These are phyloP conservation scores for Hydrotaea diabolus DNA, from an alignment of 2,888 invertebrate species.

Conservation along the genomic window DNA sequence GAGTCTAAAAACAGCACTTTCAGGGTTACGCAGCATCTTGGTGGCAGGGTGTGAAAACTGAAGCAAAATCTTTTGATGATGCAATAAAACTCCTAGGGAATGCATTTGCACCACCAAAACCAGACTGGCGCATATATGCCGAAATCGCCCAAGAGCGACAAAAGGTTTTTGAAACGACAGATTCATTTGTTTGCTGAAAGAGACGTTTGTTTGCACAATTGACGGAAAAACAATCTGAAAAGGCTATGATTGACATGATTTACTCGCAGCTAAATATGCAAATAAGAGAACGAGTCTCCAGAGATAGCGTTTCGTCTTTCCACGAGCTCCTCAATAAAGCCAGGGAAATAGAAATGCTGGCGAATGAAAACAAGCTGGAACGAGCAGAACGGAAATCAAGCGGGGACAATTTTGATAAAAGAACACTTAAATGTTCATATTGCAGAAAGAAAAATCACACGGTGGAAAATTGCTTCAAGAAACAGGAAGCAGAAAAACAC, in stretches of 20 bases:
- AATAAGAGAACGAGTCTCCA: constrained; percentile 8
- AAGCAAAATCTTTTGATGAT: constrained; percentile 33
- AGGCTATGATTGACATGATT: constrained; percentile 36
- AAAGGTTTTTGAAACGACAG: constrained; percentile 41
- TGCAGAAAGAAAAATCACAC: constrained; percentile 11
- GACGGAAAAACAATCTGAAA: constrained; percentile 28
- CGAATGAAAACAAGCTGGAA: background rate
- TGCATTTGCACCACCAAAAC: constrained; percentile 50
- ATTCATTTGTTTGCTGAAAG: constrained; percentile 46
- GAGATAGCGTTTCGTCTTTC: background rate
- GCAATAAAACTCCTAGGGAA: constrained; percentile 34
- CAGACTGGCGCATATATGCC: constrained; percentile 50
- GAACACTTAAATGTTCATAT: background rate
- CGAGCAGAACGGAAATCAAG: background rate
- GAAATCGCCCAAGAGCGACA: constrained; percentile 42
- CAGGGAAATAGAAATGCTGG: constrained; percentile 3
- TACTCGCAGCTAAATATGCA: constrained; percentile 13
- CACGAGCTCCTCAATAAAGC: too few relatives aligned
- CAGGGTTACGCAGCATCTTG: background rate
- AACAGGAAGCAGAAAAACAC: background rate
- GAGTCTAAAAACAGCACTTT: constrained; percentile 1
- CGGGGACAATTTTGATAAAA: background rate
- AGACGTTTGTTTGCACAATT: constrained; percentile 42
- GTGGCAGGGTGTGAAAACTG: constrained; percentile 1
- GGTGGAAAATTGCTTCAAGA: constrained; percentile 16